Conservation (phyloP, 1,140 invertebrate species). For the Bombus confusus region DNA sequence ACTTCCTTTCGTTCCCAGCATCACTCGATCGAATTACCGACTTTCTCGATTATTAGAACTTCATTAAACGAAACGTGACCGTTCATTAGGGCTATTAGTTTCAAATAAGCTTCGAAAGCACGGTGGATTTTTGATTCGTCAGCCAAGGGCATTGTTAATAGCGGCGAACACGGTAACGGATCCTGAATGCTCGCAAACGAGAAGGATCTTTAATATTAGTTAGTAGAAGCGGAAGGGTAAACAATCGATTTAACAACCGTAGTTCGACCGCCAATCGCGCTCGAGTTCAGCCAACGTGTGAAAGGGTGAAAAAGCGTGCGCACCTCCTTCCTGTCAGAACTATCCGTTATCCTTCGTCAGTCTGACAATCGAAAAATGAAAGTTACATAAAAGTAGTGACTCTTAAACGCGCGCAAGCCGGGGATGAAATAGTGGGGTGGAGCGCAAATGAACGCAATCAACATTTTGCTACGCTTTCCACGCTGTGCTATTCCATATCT, state of each 20-base stretch:
- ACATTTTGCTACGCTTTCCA: neutral
- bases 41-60: neutral
- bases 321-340: neutral
- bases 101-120: conserved; percentile 21
- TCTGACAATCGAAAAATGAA: conserved; percentile 30
- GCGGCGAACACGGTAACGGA: neutral
- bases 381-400: conserved; percentile 25
- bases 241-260: conserved; percentile 55
- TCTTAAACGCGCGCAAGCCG: neutral
- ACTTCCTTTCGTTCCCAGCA: too few relatives aligned
- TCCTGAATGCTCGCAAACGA: conserved; percentile 55
- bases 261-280: conserved; percentile 7
- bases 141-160: conserved; percentile 25
- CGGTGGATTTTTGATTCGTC: conserved; percentile 20
- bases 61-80: neutral
- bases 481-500: neutral
- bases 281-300: conserved; percentile 2
- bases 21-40: neutral
- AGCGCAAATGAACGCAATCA: conserved; percentile 15
- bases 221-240: conserved; percentile 48
- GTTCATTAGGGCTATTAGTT: conserved; percentile 36
- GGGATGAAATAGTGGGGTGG: conserved; percentile 1
- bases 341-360: conserved; percentile 35
- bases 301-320: conserved; percentile 24
- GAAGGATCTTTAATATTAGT: conserved; percentile 57